Evolutionary conservation across 2,888 invertebrate genomes (phyloP), one percentile per base, ranked within the genome.

Genomic region (Cheilosia soror): DNA sequence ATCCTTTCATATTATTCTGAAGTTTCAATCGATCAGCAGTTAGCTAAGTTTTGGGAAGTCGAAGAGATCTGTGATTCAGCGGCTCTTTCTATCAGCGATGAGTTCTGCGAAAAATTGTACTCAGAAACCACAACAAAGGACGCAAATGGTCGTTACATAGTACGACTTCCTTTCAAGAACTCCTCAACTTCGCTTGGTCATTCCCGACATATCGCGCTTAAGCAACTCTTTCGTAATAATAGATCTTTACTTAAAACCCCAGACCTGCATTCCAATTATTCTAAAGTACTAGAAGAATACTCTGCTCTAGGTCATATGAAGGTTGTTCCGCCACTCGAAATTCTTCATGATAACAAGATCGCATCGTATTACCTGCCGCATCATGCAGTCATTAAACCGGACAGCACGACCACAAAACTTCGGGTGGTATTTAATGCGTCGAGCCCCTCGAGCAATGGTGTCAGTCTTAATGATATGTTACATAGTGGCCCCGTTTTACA

Each of bases 1-100:
- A 42, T 68, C n/a, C 40, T 68, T 11, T 68, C 53, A 20, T 29
- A 42, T 20, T 68, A 53, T 27, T 29, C 27, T 5, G 53, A 68
- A 15, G 29, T 55, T 5, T 68, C 53, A 11, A 13, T 68, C 9
- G 68, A 53, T 13, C 11, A 55, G 42, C 29, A 65, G 13, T 15
- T 33, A 1, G 3, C 11, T 20, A 65, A 25, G 29, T 65, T 65
- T n/a, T 65, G 65, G 49, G 65, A 40, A 51, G 1, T 51, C 3
- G 51, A 65, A 7, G 27, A 65, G 1, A 25, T 65, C 0, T 15
- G 37, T n/a, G 47, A 63, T 2, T 47, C 44, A 0, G 15, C 15
- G 5, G 15, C 29, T n/a, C n/a, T 63, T 4, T 29, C 63, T 2
- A 4, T 1, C 1, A 42, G 42, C 13, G 60, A 49, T 11, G 47